Percentiles rank a stretch among this genome's conserved stretches.
phyloP scores from a whole-genome alignment of 1,140 invertebrate species.

The Drosophila ambigua region DNA sequence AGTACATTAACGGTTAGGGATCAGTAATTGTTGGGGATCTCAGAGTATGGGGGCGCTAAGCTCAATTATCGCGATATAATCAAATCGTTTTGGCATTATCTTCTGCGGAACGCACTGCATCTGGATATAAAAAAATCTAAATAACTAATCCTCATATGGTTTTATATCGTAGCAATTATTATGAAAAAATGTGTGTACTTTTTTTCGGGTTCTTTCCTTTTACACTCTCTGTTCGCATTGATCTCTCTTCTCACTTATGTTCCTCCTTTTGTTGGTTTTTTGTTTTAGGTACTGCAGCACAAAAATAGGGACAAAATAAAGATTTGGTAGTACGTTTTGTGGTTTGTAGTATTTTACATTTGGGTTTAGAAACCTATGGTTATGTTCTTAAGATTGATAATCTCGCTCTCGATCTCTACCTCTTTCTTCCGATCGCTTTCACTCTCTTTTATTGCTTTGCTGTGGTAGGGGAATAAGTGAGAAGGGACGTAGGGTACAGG shows the following conservation, averaged over 20 bases:
- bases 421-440: neutral
- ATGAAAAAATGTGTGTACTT: too few relatives aligned
- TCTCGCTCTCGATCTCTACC: neutral
- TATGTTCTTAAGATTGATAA: slow-evolving; percentile 46
- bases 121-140: too few relatives aligned
- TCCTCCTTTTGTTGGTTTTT: neutral
- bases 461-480: neutral
- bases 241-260: neutral
- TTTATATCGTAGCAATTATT: neutral
- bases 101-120: too few relatives aligned
- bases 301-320: slow-evolving; percentile 39
- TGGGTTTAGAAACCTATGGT: slow-evolving; percentile 58
- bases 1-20: too few relatives aligned
- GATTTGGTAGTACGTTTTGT: slow-evolving; percentile 14
- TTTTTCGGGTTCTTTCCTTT: too few relatives aligned
- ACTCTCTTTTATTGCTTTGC: neutral
- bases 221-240: neutral
- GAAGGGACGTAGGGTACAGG: neutral
- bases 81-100: too few relatives aligned
- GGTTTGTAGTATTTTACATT: slow-evolving; percentile 23
- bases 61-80: too few relatives aligned
- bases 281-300: slow-evolving; percentile 68
- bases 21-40: too few relatives aligned
- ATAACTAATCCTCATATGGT: too few relatives aligned
- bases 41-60: too few relatives aligned